Evolutionary conservation across 2,888 invertebrate genomes (phyloP), one percentile per base, ranked within the genome.

Genomic region (Agriopis marginaria): DNA sequence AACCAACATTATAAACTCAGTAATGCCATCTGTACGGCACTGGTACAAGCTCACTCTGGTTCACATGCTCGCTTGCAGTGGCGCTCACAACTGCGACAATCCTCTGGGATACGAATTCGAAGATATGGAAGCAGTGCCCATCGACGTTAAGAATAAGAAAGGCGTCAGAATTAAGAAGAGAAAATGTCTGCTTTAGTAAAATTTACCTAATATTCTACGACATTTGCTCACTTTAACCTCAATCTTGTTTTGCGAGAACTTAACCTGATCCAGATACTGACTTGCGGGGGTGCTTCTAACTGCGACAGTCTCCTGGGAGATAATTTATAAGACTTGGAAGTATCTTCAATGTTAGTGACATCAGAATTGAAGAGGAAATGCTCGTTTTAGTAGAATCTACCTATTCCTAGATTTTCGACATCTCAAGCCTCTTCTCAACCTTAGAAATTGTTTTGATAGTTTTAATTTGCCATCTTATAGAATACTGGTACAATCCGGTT

Each of bases 1-100:
- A 75, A 77, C 85, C 0, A 98, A 98, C 86, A 89, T 96, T 7
- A 95, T 91, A 3, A 84, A 89, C 56, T 81, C 86, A 7, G 84
- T 92, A 68, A 76, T 96, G 39, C 95, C 96, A 0, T 93, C 95
- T 3, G 83, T 95, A 63, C 88, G 89, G 40, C 91, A 93, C n/a
- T 89, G 95, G 83, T 95, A 95, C 82, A 86, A 89, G 60, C 50
- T 94, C 77, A 65, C 92, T 75, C 74, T 95, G 81, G 61, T 96
- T 80, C 69, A 96, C 87, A 79, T 95, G 92, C 49, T 92, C 76
- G n/a, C 95, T 92, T 86, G 95, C 90, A 50, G 95, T 69, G 88
- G 93, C 3, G 79, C 80, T 0, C 59, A 60, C 0, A 82, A 78
- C 45, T 92, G 91, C 72, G 84, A 87, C 64, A 67, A 85, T 12